Evolutionary conservation across 2,797 vertebrate species (phyloP), one percentile per base, ranked within the genome.

Genomic region (Steatocranus sp.): DNA sequence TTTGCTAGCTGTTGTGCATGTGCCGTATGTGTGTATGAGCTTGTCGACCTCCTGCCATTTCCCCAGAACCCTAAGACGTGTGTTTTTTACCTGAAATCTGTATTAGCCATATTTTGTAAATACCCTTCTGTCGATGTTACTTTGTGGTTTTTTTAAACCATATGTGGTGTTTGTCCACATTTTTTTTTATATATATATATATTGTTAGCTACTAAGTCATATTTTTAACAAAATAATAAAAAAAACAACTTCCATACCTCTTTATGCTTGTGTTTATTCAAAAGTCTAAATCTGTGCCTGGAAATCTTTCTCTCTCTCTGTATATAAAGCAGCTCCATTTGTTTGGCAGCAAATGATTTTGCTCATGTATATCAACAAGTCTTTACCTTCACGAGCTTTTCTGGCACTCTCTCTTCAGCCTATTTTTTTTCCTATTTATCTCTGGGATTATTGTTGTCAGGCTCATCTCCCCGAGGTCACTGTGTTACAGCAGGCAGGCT

Each of bases 191-290:
- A n/a, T n/a, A n/a, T n/a, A n/a, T n/a, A n/a, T 43, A 46, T 80
- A 74, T 75, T 51, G 8, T 46, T 41, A 20, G 79, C 41, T 83
- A 43, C 46, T 53, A 66, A 80, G 74, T 85, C 63, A 23, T 91
- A 48, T 94, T 95, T 94, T 94, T 90, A 88, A 91, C 75, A 89
- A 92, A 94, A 95, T 94, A 93, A 92, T 93, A 85, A 89, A 89
- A 93, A 92, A 73, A 56, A 17, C 17, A 54, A 27, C 61, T 54
- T 90, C 87, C 68, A 58, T 79, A 11, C 20, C 11, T 83, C 82
- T 79, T 76, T 6, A 32, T 70, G 54, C 14, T 20, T 78, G 5
- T 43, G 7, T 68, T 68, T 38, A 49, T 20, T 49, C 23, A 7
- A 34, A 48, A 58, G 17, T 70, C 23, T 70, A 43, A 70, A 15